Evolutionary conservation across 2,797 vertebrate genomes (phyloP).

Genomic region (Halcyon chelicuti): DNA sequence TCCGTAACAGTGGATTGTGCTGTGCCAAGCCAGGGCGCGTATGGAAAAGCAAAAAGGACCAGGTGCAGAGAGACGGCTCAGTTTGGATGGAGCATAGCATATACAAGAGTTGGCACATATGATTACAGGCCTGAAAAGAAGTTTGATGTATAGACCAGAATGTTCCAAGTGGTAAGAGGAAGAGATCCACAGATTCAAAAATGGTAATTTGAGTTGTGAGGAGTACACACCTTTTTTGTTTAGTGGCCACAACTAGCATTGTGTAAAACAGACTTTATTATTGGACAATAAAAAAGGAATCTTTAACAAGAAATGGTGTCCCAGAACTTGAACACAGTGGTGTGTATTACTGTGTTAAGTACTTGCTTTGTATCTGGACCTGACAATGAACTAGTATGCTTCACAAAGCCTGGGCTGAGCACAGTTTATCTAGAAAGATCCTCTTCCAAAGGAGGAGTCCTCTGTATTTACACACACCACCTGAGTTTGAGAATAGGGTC

Average conservation of each 20-base stretch:
- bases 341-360: not conserved
- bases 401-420: not conserved
- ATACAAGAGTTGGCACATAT: not conserved
- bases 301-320: not conserved
- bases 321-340: not conserved
- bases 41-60: not conserved
- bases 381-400: not conserved
- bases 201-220: not conserved
- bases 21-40: not conserved
- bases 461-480: not conserved
- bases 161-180: not conserved
- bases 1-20: not conserved
- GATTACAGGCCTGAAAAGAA: not conserved
- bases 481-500: not conserved
- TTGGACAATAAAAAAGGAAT: not conserved
- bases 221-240: fast-evolving
- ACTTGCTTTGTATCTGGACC: not conserved
- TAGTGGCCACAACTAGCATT: not conserved
- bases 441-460: not conserved
- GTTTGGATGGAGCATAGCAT: not conserved
- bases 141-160: not conserved
- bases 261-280: not conserved
- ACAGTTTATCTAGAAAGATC: not conserved
- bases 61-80: not conserved
- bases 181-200: not conserved